Percentiles rank a stretch among this genome's conserved stretches.
phyloP scores from a whole-genome alignment of 2,113 vertebrate genomes.

The Microtus montanus region DNA sequence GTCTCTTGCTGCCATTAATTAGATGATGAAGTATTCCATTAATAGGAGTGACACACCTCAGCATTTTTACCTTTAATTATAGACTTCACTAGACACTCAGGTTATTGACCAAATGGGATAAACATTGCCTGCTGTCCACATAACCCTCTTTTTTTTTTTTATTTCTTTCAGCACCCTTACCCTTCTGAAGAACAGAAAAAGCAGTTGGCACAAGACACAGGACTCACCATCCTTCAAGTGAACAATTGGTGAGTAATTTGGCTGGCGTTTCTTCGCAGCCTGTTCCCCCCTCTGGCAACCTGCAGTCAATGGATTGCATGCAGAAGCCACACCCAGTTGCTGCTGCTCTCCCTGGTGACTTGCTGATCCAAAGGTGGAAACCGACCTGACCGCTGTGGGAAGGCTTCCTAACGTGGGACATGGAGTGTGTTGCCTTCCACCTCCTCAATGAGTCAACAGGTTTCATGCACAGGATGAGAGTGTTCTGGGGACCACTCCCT shows the following conservation, averaged over 20 bases:
- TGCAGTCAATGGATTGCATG: constrained; percentile 86
- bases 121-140: constrained; percentile 42
- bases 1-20: constrained; percentile 99
- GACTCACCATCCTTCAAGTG: constrained; percentile 99
- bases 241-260: constrained; percentile 98
- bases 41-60: constrained; percentile 93
- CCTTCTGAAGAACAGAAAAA: constrained; percentile 99
- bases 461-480: constrained; percentile 23
- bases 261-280: constrained; percentile 84
- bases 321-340: constrained; percentile 79
- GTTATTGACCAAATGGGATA: constrained; percentile 75
- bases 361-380: constrained; percentile 82
- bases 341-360: constrained; percentile 81
- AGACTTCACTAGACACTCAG: constrained; percentile 83
- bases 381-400: constrained; percentile 62
- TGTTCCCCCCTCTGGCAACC: constrained; percentile 82
- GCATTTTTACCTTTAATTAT: constrained; percentile 90
- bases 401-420: neutral
- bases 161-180: constrained; percentile 95
- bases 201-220: constrained; percentile 99
- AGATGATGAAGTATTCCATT: constrained; percentile 97
- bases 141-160: constrained; percentile 66
- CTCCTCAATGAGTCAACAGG: neutral
- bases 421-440: neutral
- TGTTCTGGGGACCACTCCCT: neutral